Base-by-base conservation (phyloP, 2,113 vertebrate species). In the Corythaixoides concolor region DNA sequence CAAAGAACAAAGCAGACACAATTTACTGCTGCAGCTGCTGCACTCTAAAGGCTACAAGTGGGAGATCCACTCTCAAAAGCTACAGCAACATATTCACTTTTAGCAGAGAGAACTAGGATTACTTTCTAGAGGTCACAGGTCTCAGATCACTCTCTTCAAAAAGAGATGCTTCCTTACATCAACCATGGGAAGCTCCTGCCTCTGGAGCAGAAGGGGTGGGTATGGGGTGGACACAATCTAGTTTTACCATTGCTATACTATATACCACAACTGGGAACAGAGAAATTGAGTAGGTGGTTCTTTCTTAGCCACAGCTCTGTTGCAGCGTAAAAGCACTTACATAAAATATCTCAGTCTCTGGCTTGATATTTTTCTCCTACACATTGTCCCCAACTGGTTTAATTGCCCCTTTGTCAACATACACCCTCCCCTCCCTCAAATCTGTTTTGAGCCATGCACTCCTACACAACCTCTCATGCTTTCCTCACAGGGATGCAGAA, bases 341-440 rank as follows among this genome's bases (percentile, higher is more conserved):
- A 85, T 30, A 69, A 79, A 96, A 35, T 6, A 87, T 41, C 69
- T 66, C 58, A 27, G 85, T 85, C 90, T 66, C 35, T 49, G 58
- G 50, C 67, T 90, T 62, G 92, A 3, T 79, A 62, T 30, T 58
- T n/a, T 90, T 96, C 95, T 95, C 94, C 92, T 92, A 95, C 97
- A 92, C 95, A 33, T 72, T 85, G 66, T 87, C 80, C 90, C 74
- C 79, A 90, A 3, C 35, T 56, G 62, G 19, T 87, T 97, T 97
- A 93, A 95, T 86, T 87, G 88, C 45, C 53, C 73, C 69, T 84
- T 79, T 90, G 79, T 78, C 74, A 91, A 85, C 69, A 43, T 43
- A 97, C 66, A 76, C 73, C 80, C 60, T 93, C 80, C 91, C 74
- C 92, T 95, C 93, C 84, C 66, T 97, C 88, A 89, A 84, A 86